These are phyloP conservation scores for Sphenodon punctatus DNA, from an alignment of 2,797 vertebrate genomes.

Conservation along the genomic window DNA sequence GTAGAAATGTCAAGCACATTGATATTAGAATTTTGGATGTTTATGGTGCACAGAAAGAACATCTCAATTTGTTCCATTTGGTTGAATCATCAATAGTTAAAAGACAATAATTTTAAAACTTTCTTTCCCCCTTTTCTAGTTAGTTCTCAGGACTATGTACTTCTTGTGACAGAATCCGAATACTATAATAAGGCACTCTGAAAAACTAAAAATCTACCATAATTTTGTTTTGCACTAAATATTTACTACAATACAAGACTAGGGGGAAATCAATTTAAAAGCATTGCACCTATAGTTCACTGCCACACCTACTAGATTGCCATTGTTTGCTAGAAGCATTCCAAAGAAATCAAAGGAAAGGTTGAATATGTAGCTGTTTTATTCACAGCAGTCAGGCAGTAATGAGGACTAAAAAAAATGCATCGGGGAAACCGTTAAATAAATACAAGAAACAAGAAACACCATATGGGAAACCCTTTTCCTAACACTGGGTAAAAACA, in stretches of 20 bases:
- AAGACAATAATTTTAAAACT: not conserved
- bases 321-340: not conserved
- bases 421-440: not conserved
- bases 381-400: not conserved
- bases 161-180: not conserved
- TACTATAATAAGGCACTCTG: not conserved
- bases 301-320: not conserved
- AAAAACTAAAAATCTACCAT: not conserved
- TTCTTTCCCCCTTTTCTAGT: not conserved
- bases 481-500: too few relatives aligned
- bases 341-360: not conserved
- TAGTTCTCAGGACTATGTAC: not conserved
- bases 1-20: not conserved
- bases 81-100: not conserved
- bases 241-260: not conserved
- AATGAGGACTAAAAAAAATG: not conserved
- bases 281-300: not conserved
- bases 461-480: too few relatives aligned
- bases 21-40: not conserved
- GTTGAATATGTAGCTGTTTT: not conserved
- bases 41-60: not conserved
- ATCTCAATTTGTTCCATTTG: not conserved
- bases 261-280: not conserved
- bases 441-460: not conserved
- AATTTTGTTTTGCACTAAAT: not conserved